Percentiles rank a stretch among this genome's conserved stretches.
Evolutionary conservation across 1,140 invertebrate species (phyloP).

Genomic region (Cydia splendana): DNA sequence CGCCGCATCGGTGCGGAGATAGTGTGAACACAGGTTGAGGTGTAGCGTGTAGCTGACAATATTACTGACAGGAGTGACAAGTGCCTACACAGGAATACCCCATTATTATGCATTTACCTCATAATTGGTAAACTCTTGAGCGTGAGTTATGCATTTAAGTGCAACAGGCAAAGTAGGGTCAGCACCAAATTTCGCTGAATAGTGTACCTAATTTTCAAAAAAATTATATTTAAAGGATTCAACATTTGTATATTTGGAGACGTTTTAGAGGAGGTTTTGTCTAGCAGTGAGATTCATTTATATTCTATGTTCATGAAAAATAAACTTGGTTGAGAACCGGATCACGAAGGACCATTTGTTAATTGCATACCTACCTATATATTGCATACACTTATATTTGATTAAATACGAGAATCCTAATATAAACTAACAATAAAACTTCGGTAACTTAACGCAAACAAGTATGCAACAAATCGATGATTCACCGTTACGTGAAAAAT

Average conservation of each 20-base stretch:
- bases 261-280: too few relatives aligned
- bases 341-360: not conserved
- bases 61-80: too few relatives aligned
- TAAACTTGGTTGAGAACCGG: not conserved
- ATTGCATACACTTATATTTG: too few relatives aligned
- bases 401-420: too few relatives aligned
- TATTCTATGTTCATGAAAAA: too few relatives aligned
- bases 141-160: conserved; percentile 1
- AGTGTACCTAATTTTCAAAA: not conserved
- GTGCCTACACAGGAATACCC: too few relatives aligned
- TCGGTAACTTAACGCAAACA: not conserved
- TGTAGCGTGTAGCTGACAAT: too few relatives aligned
- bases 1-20: too few relatives aligned
- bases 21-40: too few relatives aligned
- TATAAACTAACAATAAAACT: not conserved
- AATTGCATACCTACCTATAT: not conserved
- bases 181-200: not conserved
- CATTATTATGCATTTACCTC: not conserved
- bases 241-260: too few relatives aligned
- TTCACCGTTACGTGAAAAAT: conserved; percentile 5
- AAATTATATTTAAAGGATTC: not conserved
- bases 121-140: not conserved
- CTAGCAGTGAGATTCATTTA: too few relatives aligned
- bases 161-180: not conserved
- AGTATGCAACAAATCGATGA: conserved; percentile 6